Evolutionary conservation across 2,113 vertebrate species (phyloP), one percentile per base, ranked within the genome.

Genomic region (Vanacampus margaritifer): DNA sequence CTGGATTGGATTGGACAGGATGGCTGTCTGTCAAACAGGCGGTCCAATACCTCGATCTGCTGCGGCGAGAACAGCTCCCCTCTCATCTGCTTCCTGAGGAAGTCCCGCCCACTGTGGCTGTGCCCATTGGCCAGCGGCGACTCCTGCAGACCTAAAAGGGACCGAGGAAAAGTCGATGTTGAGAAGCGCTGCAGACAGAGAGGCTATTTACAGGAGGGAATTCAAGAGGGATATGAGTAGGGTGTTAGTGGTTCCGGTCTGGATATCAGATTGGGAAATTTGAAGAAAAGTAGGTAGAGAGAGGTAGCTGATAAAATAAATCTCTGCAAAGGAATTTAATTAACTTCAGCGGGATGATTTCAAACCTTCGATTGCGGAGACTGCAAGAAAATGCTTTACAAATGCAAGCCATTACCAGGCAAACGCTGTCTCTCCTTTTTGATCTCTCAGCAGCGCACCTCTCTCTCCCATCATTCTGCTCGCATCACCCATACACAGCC

Each of bases 11-110:
- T 83, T 80, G 89, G 89, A 87, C 84, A 89, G 80, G 86, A 94
- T 87, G 93, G 94, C 78, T 97, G 96, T 87, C 94, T 95, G 89
- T 98, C 97, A 82, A 98, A 97, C 86, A 98, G 95, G n/a, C 92
- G 93, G 86, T 98, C 96, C 93, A 98, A 89, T 90, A 99, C 97
- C 91, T 99, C 97, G 79, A 99, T 91, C 88, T 99, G 97, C 90
- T 98, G 97, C 71, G 95, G 94, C 1, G 97, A 96, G 87, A 99
- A 99, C 73, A 99, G 93, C 82, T 99, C 97, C 84, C 97, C 97
- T 87, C 97, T 90, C 97, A 99, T 98, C 92, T 99, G 97, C 89
- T 99, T 99, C 89, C 97, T 94, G 76, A 99, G 94, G 90, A 98
- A 98, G 89, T 99, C 97, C 93, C 97, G 94, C 85, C 96, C 95